Evolutionary conservation across 2,888 invertebrate species (phyloP).

Genomic region (Globia sparganii): DNA sequence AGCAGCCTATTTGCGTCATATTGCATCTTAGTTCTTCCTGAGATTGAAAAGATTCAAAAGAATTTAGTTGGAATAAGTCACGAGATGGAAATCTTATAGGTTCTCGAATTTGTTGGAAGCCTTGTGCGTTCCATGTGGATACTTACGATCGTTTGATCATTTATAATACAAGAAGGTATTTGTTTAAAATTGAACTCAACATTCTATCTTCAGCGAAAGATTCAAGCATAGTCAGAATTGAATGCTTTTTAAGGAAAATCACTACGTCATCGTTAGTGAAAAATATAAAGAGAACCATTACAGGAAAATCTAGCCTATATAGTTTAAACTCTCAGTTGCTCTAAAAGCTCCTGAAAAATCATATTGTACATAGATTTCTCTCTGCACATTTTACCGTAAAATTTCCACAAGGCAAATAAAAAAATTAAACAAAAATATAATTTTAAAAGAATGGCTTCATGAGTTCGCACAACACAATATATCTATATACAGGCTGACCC

Average conservation of each 20-base stretch:
- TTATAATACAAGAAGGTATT: neutral
- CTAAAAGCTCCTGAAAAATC: neutral
- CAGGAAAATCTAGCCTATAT: neutral
- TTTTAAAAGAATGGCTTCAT: constrained; percentile 22
- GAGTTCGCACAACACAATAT: constrained; percentile 33
- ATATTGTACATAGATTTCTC: neutral
- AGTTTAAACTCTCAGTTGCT: neutral
- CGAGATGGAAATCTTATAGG: neutral
- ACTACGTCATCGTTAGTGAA: neutral
- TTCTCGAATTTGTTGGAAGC: constrained; percentile 3
- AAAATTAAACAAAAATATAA: constrained; percentile 13
- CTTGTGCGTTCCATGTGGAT: neutral
- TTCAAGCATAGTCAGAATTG: neutral
- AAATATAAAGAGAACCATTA: neutral
- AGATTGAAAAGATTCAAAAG: constrained; percentile 46
- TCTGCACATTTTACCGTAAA: neutral
- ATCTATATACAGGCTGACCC: constrained; percentile 51
- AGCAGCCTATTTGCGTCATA: constrained; percentile 41
- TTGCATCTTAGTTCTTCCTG: constrained; percentile 41
- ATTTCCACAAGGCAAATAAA: neutral
- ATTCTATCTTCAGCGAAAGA: neutral
- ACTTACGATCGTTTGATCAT: neutral
- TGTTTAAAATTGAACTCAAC: neutral
- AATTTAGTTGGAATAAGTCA: constrained; percentile 9
- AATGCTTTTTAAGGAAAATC: neutral